phyloP scores from a whole-genome alignment of 2,797 vertebrate species.

The Adrianichthys oophorus region DNA sequence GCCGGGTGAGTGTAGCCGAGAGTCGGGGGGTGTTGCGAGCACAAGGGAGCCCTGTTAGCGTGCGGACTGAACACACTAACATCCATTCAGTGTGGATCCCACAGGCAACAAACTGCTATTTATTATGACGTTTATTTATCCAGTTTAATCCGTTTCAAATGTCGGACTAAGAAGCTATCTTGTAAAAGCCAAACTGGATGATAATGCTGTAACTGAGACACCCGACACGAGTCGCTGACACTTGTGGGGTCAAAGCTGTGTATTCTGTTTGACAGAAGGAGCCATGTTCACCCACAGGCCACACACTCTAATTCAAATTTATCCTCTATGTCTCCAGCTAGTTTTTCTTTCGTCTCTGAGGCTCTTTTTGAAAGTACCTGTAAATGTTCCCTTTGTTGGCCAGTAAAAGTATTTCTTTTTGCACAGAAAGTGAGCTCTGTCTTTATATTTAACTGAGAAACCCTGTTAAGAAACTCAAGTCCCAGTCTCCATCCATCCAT shows the following conservation, averaged over 20 bases:
- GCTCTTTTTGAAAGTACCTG: constrained; percentile 62
- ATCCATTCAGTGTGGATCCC: constrained; percentile 42
- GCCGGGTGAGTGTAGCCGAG: constrained; percentile 31
- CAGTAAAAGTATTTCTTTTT: constrained; percentile 39
- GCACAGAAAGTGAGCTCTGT: constrained; percentile 45
- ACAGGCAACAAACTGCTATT: constrained; percentile 40
- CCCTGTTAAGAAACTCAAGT: not conserved
- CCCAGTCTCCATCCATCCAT: too few species aligned
- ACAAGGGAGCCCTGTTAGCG: constrained; percentile 49
- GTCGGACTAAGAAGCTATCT: constrained; percentile 21
- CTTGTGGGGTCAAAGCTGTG: constrained; percentile 46
- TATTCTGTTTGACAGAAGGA: constrained; percentile 2
- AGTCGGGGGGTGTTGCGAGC: constrained; percentile 6
- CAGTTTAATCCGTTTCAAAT: constrained; percentile 30
- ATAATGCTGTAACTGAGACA: constrained; percentile 24
- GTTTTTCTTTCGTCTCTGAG: constrained; percentile 55
- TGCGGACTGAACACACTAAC: constrained; percentile 20
- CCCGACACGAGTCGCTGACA: constrained; percentile 5
- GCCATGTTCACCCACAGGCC: constrained; percentile 37
- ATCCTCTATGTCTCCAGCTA: constrained; percentile 48
- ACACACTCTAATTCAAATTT: constrained; percentile 63
- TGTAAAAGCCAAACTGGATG: constrained; percentile 23
- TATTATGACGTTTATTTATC: constrained; percentile 42
- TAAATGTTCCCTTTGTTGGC: constrained; percentile 62
- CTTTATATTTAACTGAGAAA: not conserved